phyloP scores from a whole-genome alignment of 2,888 invertebrate genomes.

The Ormyrus labotus region DNA sequence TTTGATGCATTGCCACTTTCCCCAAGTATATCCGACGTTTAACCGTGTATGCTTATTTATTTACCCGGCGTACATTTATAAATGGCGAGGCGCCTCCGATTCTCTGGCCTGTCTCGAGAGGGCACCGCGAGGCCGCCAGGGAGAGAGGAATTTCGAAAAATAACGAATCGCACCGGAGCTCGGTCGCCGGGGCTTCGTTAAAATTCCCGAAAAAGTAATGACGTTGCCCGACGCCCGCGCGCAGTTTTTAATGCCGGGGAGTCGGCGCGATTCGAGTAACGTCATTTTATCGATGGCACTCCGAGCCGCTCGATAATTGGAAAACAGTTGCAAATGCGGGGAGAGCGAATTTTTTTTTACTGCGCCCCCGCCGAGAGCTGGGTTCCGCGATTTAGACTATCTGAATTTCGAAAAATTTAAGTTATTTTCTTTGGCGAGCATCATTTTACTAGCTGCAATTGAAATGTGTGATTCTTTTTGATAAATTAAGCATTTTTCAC shows the following conservation, averaged over 20 bases:
- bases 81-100: neutral
- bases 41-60: conserved; percentile 26
- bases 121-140: neutral
- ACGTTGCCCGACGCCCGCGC: neutral
- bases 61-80: conserved; percentile 15
- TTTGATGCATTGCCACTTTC: conserved; percentile 25
- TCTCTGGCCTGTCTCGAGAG: too few species aligned
- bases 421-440: too few species aligned
- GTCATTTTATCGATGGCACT: conserved; percentile 35
- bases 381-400: too few species aligned
- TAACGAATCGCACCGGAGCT: conserved; percentile 9
- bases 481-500: too few species aligned
- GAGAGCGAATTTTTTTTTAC: too few species aligned
- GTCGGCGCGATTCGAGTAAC: conserved; percentile 1
- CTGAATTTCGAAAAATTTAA: too few species aligned
- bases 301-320: conserved; percentile 24
- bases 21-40: neutral
- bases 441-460: too few species aligned
- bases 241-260: conserved; percentile 22
- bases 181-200: conserved; percentile 37
- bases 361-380: too few species aligned
- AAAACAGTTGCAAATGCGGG: conserved; percentile 15
- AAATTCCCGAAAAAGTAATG: conserved; percentile 46
- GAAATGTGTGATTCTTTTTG: too few species aligned
- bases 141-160: conserved; percentile 1